Conservation (phyloP, 2,888 invertebrate genomes). For the Lucinisca nassula region DNA sequence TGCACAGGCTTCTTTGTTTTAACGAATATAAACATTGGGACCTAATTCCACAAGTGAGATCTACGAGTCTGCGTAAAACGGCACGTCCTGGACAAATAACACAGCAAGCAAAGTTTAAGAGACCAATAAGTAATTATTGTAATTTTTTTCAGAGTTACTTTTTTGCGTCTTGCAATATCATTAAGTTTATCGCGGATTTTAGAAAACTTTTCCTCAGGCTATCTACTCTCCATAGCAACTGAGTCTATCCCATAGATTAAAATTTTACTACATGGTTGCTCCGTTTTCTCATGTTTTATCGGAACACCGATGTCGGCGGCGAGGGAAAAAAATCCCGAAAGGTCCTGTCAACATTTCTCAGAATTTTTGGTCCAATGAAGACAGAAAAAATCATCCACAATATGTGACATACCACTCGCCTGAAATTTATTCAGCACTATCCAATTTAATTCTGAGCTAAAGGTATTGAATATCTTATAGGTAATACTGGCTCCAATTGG, state of each 20-base stretch:
- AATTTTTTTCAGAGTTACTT: conserved; percentile 8
- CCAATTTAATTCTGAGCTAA: conserved; percentile 43
- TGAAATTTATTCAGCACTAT: conserved; percentile 11
- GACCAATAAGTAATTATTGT: conserved; percentile 39
- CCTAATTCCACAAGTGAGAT: neutral
- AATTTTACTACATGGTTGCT: neutral
- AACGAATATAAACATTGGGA: neutral
- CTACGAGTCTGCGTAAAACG: conserved; percentile 32
- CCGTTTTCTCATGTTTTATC: conserved; percentile 10
- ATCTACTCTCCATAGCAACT: neutral
- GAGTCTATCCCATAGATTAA: conserved; percentile 42
- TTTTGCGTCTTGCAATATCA: neutral
- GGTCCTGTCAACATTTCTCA: conserved; percentile 15
- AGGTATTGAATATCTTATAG: conserved; percentile 37
- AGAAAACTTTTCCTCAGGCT: conserved; percentile 18
- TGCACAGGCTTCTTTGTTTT: conserved; percentile 4
- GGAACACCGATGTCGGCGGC: conserved; percentile 22
- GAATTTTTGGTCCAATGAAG: conserved; percentile 20
- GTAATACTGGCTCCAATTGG: conserved; percentile 46
- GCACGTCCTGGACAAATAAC: conserved; percentile 12
- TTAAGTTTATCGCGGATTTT: conserved; percentile 15
- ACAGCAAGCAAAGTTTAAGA: conserved; percentile 35
- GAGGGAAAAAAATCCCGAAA: conserved; percentile 1
- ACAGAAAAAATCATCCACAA: conserved; percentile 51
- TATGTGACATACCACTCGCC: conserved; percentile 27